Base-by-base conservation (phyloP, 2,113 vertebrate genomes). In the Tragelaphus scriptus region DNA sequence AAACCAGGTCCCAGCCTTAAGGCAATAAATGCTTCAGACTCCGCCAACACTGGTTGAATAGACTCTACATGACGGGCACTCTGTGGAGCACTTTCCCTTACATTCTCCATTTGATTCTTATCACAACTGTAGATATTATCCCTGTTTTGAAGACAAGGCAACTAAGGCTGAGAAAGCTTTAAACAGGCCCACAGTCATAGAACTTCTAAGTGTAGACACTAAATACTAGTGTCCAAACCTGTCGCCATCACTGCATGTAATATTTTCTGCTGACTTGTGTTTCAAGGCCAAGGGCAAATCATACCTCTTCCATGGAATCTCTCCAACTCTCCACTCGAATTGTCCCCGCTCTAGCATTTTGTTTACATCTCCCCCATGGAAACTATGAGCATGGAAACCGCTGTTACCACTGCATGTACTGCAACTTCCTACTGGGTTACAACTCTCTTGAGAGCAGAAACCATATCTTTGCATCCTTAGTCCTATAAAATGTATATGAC, bases 41-140 rank as follows among this genome's bases (percentile, higher is more conserved):
- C 59, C 5, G 17, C 25, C 26, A 89, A 63, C 8, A 10, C 32
- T n/a, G 32, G n/a, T 0, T 32, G 36, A 53, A 15, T 1, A 21
- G n/a, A 68, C 65, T 5, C 7, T 15, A 7, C 3, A 1, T 16
- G 9, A 1, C 5, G 51, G 58, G 17, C 32, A 26, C 17, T n/a
- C 13, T 81, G 32, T 3, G 23, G 55, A 25, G 85, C 44, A 26
- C 30, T 23, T n/a, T 55, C 13, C 26, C 16, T 61, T 25, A 17
- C 6, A 28, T 36, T 36, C 49, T 40, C 55, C 86, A 71, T 53
- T 49, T 61, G 23, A 44, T 7, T 61, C n/a, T 53, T 30, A 58
- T 32, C 49, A 59, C 82, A 61, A 44, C n/a, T 49, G 47, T 11
- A 82, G 81, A 21, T 14, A 32, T 30, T 55, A 55, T 77, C 59